Evolutionary conservation across 2,113 vertebrate genomes (phyloP).

Genomic region (Rissa tridactyla): DNA sequence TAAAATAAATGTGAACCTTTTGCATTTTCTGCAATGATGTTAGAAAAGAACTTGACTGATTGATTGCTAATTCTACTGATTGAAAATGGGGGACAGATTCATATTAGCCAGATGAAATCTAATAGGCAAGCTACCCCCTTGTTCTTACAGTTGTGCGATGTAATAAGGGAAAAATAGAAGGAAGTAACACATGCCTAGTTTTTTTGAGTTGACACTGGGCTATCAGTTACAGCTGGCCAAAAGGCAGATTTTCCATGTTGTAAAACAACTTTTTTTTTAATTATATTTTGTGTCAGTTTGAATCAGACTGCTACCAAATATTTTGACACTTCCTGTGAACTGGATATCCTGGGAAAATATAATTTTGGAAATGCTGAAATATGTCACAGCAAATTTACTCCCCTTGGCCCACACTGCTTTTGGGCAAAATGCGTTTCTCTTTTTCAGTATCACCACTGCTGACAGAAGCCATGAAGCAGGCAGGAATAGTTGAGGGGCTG

Average conservation of each 20-base stretch:
- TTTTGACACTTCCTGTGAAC: conserved; percentile 53
- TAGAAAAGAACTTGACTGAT: conserved; percentile 26
- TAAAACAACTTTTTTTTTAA: background rate
- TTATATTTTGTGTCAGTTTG: conserved; percentile 3
- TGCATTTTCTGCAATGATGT: conserved; percentile 33
- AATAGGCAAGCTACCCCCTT: background rate
- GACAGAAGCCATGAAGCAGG: background rate
- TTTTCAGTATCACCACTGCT: background rate
- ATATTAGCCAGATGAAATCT: background rate
- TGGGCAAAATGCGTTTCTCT: background rate
- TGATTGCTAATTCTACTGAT: conserved; percentile 33
- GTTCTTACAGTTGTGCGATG: background rate
- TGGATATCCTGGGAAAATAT: background rate
- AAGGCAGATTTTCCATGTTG: background rate
- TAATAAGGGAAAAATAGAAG: background rate
- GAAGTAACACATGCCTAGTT: background rate
- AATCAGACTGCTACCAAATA: conserved; percentile 36
- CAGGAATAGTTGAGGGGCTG: background rate
- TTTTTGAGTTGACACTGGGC: background rate
- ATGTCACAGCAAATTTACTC: background rate
- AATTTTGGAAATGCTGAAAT: conserved; percentile 9
- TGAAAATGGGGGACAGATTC: background rate
- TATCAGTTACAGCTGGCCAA: conserved; percentile 45
- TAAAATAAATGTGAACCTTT: background rate
- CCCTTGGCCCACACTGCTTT: background rate